These are phyloP conservation scores for Ursus arctos DNA, from an alignment of 2,113 vertebrate genomes.

Conservation along the genomic window DNA sequence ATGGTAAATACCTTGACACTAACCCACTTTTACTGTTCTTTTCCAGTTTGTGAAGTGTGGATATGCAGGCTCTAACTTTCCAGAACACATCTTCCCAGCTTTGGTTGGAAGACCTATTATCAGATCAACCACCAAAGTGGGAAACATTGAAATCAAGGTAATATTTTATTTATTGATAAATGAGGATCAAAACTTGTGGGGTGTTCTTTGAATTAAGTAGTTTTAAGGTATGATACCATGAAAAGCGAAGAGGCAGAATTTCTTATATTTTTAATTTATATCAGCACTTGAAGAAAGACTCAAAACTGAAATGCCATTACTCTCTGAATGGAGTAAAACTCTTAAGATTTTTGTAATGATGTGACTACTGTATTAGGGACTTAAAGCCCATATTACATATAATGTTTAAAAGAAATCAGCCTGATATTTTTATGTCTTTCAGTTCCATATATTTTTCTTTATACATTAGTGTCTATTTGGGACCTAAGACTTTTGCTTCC, in stretches of 20 bases:
- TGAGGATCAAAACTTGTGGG: conserved; percentile 59
- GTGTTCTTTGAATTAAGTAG: conserved; percentile 56
- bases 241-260: conserved; percentile 51
- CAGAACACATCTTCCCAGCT: conserved; percentile 99
- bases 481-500: conserved; percentile 31
- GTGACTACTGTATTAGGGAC: conserved; percentile 3
- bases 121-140: conserved; percentile 99
- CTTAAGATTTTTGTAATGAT: conserved; percentile 48
- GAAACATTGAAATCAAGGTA: conserved; percentile 99
- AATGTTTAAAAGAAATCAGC: conserved; percentile 38
- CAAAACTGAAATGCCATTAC: conserved; percentile 43
- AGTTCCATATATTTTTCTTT: conserved; percentile 59
- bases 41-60: conserved; percentile 99
- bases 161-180: conserved; percentile 79
- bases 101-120: conserved; percentile 99
- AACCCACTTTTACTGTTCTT: conserved; percentile 68
- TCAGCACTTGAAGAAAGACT: conserved; percentile 29
- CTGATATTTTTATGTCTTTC: conserved; percentile 61
- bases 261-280: conserved; percentile 40
- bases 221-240: conserved; percentile 58
- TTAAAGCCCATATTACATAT: conserved; percentile 9
- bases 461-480: conserved; percentile 57
- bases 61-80: conserved; percentile 99
- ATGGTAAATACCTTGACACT: conserved; percentile 53
- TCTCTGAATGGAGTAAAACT: conserved; percentile 42